Conservation (phyloP, 2,797 vertebrate species). For the Urosaurus nigricauda region DNA sequence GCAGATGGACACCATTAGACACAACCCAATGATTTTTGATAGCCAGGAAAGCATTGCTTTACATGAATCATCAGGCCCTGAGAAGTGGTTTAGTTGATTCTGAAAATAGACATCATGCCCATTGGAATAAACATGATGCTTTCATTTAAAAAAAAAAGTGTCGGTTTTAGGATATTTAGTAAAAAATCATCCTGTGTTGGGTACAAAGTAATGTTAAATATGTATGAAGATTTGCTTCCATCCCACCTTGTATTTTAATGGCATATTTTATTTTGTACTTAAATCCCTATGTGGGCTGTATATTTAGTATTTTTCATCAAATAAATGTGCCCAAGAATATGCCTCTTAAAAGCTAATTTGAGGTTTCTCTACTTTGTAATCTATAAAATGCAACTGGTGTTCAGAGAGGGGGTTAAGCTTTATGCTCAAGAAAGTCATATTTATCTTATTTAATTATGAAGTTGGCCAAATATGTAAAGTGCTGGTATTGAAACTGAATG, state of each 20-base stretch:
- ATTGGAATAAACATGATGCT: not conserved
- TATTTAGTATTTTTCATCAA: constrained; percentile 53
- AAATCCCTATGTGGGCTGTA: constrained; percentile 46
- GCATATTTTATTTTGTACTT: constrained; percentile 47
- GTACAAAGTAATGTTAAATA: constrained; percentile 41
- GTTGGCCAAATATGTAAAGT: constrained; percentile 35
- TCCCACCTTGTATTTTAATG: constrained; percentile 52
- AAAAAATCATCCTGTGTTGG: constrained; percentile 61
- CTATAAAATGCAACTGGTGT: constrained; percentile 31
- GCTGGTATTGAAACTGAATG: constrained; percentile 11
- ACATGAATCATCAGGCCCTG: not conserved
- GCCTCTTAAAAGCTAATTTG: constrained; percentile 50
- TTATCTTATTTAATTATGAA: constrained; percentile 54
- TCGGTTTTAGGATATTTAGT: constrained; percentile 49
- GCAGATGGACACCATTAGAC: not conserved
- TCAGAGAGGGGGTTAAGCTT: constrained; percentile 12
- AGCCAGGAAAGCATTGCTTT: not conserved
- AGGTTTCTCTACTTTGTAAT: constrained; percentile 50
- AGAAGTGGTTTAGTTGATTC: not conserved
- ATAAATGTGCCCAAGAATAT: constrained; percentile 20
- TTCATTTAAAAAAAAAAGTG: constrained; percentile 49
- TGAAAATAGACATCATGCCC: not conserved
- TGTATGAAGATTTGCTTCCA: constrained; percentile 36
- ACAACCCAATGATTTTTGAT: not conserved
- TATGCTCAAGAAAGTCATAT: constrained; percentile 22